Conservation (phyloP, 1,140 invertebrate genomes). For the Penaeus japonicus region DNA sequence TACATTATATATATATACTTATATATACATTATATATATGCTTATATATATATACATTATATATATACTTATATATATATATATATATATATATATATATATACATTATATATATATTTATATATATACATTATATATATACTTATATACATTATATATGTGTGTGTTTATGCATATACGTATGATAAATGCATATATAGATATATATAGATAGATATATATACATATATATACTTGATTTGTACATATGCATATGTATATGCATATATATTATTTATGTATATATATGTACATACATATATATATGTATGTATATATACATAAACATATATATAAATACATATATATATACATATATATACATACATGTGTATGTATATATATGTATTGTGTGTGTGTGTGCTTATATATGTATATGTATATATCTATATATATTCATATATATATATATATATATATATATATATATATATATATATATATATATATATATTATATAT, state of each 20-base stretch:
- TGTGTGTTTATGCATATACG: too few relatives aligned
- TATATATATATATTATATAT: slow-evolving; percentile 58
- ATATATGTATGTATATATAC: background rate
- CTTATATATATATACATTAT: background rate
- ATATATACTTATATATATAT: slow-evolving; percentile 52
- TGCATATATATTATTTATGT: slow-evolving; percentile 46
- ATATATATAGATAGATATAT: slow-evolving; percentile 31
- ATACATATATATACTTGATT: too few relatives aligned
- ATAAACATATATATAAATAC: slow-evolving; percentile 50
- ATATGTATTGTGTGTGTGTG: background rate
- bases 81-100: background rate
- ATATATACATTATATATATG: too few relatives aligned
- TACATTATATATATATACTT: too few relatives aligned
- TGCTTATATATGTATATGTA: slow-evolving; percentile 27
- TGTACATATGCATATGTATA: background rate
- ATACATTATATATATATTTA: slow-evolving; percentile 4
- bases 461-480: background rate
- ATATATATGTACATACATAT: too few relatives aligned
- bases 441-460: too few relatives aligned
- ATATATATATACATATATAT: too few relatives aligned
- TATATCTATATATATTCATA: too few relatives aligned
- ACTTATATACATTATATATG: too few relatives aligned
- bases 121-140: too few relatives aligned
- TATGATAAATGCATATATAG: background rate
- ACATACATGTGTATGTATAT: too few relatives aligned